phyloP scores from a whole-genome alignment of 1,140 invertebrate genomes.

The Araneus ventricosus region DNA sequence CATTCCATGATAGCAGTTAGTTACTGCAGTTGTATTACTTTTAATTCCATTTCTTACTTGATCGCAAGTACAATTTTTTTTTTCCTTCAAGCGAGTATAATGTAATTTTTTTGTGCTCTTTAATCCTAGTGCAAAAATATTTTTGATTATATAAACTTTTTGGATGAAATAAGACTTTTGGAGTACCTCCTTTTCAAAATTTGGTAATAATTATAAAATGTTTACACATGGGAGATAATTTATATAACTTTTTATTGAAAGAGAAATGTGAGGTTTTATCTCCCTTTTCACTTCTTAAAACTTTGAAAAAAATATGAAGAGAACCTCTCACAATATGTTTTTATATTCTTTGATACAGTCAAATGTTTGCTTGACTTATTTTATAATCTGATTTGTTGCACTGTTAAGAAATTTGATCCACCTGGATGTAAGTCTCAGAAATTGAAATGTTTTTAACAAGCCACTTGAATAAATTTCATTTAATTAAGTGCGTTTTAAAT shows the following conservation, averaged over 20 bases:
- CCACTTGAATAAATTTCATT: conserved; percentile 67
- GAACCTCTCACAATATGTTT: conserved; percentile 55
- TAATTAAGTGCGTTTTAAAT: conserved; percentile 60
- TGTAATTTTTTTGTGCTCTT: conserved; percentile 28
- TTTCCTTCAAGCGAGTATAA: background rate
- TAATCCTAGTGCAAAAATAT: background rate
- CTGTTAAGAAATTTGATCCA: conserved; percentile 37
- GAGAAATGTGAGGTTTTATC: background rate
- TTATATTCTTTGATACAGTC: conserved; percentile 74
- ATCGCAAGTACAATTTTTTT: conserved; percentile 13
- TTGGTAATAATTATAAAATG: conserved; percentile 7
- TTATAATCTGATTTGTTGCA: conserved; percentile 70
- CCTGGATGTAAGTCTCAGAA: conserved; percentile 37
- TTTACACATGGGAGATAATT: conserved; percentile 36
- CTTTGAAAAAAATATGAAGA: conserved; percentile 40
- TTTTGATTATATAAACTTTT: conserved; percentile 30
- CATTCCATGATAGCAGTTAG: conserved; percentile 60
- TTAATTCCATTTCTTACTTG: conserved; percentile 43
- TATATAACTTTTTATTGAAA: conserved; percentile 54
- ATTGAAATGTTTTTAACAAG: conserved; percentile 52
- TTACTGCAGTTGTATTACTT: conserved; percentile 48
- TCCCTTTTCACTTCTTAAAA: conserved; percentile 21
- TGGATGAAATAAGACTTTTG: conserved; percentile 22
- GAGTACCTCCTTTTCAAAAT: conserved; percentile 35
- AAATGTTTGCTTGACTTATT: conserved; percentile 72